phyloP scores from a whole-genome alignment of 2,888 invertebrate species.

The Drosophila greeni region DNA sequence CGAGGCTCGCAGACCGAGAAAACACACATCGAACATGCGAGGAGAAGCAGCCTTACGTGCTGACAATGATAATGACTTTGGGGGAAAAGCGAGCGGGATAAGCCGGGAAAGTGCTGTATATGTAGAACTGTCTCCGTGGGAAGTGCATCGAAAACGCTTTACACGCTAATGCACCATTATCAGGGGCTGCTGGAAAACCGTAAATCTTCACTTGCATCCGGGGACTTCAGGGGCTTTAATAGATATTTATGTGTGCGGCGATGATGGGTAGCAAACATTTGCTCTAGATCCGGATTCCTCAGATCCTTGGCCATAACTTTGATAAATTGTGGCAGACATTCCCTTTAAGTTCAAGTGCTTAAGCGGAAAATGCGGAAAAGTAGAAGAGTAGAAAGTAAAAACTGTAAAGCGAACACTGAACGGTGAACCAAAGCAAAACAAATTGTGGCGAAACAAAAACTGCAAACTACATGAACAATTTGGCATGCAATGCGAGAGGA shows the following conservation, averaged over 20 bases:
- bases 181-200: conserved; percentile 55
- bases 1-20: conserved; percentile 38
- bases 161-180: conserved; percentile 72
- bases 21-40: conserved; percentile 53
- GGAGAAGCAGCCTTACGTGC: conserved; percentile 51
- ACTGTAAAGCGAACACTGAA: conserved; percentile 16
- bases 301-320: conserved; percentile 45
- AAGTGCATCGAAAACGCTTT: conserved; percentile 57
- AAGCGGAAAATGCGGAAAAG: conserved; percentile 21
- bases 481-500: conserved; percentile 49
- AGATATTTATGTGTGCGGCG: conserved; percentile 61
- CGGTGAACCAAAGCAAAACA: conserved; percentile 49
- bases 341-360: conserved; percentile 53
- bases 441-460: conserved; percentile 48
- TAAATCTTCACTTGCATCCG: conserved; percentile 69
- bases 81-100: neutral
- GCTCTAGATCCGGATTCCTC: conserved; percentile 21
- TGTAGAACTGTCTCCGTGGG: conserved; percentile 25
- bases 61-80: conserved; percentile 64
- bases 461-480: conserved; percentile 41
- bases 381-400: conserved; percentile 18
- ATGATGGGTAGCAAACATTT: conserved; percentile 26
- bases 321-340: conserved; percentile 61
- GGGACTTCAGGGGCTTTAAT: conserved; percentile 60
- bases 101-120: neutral